Percentiles rank a stretch among this genome's conserved stretches.
phyloP scores from a whole-genome alignment of 92 coral and sea anemone genomes.

The Porites lobata region DNA sequence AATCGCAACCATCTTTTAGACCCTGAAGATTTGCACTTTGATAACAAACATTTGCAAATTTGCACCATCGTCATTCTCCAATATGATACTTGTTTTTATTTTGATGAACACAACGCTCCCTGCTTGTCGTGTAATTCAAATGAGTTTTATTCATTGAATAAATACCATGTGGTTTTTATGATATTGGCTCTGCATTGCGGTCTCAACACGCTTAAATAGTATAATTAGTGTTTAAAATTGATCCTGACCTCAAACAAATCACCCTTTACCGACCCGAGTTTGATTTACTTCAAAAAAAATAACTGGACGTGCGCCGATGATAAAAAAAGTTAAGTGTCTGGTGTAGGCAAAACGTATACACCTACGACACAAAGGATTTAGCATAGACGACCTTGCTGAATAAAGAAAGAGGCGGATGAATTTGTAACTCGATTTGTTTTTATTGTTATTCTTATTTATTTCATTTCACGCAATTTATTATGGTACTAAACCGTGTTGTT shows the following conservation, averaged over 20 bases:
- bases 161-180: not conserved
- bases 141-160: constrained; percentile 5
- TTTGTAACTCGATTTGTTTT: too few species aligned
- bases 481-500: too few species aligned
- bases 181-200: not conserved
- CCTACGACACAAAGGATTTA: too few species aligned
- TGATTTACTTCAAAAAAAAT: not conserved
- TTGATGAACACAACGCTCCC: not conserved
- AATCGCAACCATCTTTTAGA: constrained; percentile 7
- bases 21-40: not conserved
- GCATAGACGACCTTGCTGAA: too few species aligned
- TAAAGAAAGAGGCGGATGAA: too few species aligned
- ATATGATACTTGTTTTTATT: not conserved
- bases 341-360: not conserved
- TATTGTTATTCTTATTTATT: too few species aligned
- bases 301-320: not conserved
- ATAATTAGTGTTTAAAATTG: not conserved
- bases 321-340: not conserved
- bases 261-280: not conserved
- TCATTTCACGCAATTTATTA: too few species aligned
- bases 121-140: not conserved
- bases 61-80: not conserved
- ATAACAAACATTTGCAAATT: not conserved
- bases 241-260: constrained; percentile 5
- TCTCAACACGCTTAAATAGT: constrained; percentile 20